Evolutionary conservation across 2,888 invertebrate genomes (phyloP), one percentile per base, ranked within the genome.

Genomic region (Poecilobothrus nobilitatus): DNA sequence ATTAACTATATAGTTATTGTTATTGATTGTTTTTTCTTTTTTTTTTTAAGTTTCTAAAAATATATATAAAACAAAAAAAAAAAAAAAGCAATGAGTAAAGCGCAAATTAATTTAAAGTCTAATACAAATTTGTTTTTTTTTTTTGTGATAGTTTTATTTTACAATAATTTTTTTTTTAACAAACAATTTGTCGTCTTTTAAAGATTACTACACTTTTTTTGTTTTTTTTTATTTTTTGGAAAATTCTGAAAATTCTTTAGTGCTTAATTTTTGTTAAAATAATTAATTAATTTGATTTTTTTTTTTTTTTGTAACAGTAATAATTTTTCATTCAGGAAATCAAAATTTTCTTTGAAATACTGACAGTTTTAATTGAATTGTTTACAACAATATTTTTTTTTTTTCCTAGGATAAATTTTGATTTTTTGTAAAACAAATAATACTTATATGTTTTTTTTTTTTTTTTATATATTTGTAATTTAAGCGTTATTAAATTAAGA

Each of bases 101-200:
- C 53, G 18, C 7, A 18, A 53, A 53, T 53, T n/a, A 53, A 53
- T 15, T 15, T 53, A 53, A 53, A 12, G 15, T 53, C 18, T 53
- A 53, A 53, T 53, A 53, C n/a, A 53, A 53, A 53, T 53, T 53
- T 53, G 15, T 53, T 53, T 41, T 41, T 41, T 41, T 12, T 41
- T n/a, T 53, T 53, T 53, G 53, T 53, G 53, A 53, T 53, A 15
- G 18, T 53, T 53, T 53, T 53, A 3, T 53, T n/a, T 18, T 53
- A 12, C 15, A 41, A 41, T 41, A 12, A 53, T n/a, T n/a, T n/a
- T n/a, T n/a, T 53, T 18, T 53, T 37, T 37, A 37, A 53, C n/a
- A 18, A 53, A 53, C 53, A 53, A 53, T 12, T 53, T 53, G 53
- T 53, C 53, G 53, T 53, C 53, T 53, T 53, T 53, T 53, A 53